Base-by-base conservation (phyloP, 2,888 invertebrate genomes). In the Apomyelois bistriatella region DNA sequence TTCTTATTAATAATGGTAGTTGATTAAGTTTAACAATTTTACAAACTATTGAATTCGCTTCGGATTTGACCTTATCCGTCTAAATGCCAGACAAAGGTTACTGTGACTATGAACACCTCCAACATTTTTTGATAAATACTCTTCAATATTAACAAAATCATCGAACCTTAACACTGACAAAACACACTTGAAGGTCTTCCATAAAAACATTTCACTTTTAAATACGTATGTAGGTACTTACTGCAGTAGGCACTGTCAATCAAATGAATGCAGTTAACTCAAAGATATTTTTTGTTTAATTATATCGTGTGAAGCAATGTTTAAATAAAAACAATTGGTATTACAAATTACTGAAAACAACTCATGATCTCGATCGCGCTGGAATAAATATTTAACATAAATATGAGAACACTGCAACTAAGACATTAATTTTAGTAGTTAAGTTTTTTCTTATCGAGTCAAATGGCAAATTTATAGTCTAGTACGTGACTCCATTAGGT, bases 91-190 rank as follows among this genome's bases (percentile, higher is more conserved):
- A 5, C 22, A 22, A 22, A 22, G 22, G 22, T 22, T 22, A 22
- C 22, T 22, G 5, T 22, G 22, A 22, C 22, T 22, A 22, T 22
- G 22, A 22, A 22, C n/a, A n/a, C 22, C 22, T 5, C 5, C 22
- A 22, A 3, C 22, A 22, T 22, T 22, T n/a, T 22, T 22, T 22
- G 22, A 22, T 22, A 5, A 22, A 22, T 22, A 3, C 2, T 22
- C 22, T 22, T 22, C 2, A 22, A 22, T 3, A 22, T 22, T 22
- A 22, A 22, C 22, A 5, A 22, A 2, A 22, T 5, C 22, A 22
- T 22, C 66, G 54, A 49, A 81, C 80, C 76, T 77, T 66, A 66
- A 36, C 32, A 68, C 51, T 1, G 71, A 51, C n/a, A 68, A 38
- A 17, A 71, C 58, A 61, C 66, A 69, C 67, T 66, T 71, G 41